Evolutionary conservation across 2,888 invertebrate genomes (phyloP).

Genomic region (Orthonevra nobilis): DNA sequence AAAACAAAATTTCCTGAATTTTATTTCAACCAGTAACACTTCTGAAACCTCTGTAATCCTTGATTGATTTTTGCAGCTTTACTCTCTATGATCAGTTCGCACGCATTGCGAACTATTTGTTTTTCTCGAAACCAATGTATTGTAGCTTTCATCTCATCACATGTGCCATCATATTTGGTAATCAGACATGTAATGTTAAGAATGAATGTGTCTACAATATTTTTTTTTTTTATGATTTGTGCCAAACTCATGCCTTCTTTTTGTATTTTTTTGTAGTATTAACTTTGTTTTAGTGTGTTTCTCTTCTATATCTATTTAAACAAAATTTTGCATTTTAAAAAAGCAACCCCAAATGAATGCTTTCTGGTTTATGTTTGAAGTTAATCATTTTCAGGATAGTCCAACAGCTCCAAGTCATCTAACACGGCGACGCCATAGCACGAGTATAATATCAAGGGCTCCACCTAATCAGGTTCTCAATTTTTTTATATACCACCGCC

Average conservation of each 20-base stretch:
- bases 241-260: neutral
- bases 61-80: slow-evolving; percentile 58
- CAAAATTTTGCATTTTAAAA: slow-evolving; percentile 56
- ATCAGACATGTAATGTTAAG: slow-evolving; percentile 26
- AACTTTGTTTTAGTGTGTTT: slow-evolving; percentile 23
- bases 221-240: too few species aligned
- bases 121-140: slow-evolving; percentile 18
- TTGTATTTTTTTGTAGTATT: slow-evolving; percentile 9
- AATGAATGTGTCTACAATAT: slow-evolving; percentile 17
- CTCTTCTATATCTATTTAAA: slow-evolving; percentile 30
- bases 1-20: slow-evolving; percentile 16
- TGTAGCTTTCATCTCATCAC: slow-evolving; percentile 37
- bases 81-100: slow-evolving; percentile 29
- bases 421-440: slow-evolving; percentile 88
- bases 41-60: slow-evolving; percentile 31
- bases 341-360: slow-evolving; percentile 63
- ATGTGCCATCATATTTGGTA: slow-evolving; percentile 21
- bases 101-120: slow-evolving; percentile 10
- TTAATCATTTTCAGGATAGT: slow-evolving; percentile 81
- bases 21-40: slow-evolving; percentile 47
- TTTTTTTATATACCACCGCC: slow-evolving; percentile 64
- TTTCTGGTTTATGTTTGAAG: slow-evolving; percentile 74
- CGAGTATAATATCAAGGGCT: slow-evolving; percentile 81
- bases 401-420: slow-evolving; percentile 83
- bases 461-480: slow-evolving; percentile 80